A percentile compares a stretch with the other conserved stretches of the same genome.
Evolutionary conservation across 1,140 invertebrate genomes (phyloP).

Genomic region (Heliconius congener): DNA sequence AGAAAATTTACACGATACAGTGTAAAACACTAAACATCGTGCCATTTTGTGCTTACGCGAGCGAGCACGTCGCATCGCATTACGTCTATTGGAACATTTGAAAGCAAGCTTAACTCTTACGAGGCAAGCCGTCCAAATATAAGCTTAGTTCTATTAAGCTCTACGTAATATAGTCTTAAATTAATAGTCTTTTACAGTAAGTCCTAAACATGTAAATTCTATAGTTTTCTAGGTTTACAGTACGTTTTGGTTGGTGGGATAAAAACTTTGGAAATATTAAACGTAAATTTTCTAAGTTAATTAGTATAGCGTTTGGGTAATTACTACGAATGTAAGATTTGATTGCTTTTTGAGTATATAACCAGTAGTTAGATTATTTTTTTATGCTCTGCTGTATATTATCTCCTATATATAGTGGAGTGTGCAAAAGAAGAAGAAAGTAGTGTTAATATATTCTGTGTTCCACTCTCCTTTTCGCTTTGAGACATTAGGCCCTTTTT

Average conservation of each 20-base stretch:
- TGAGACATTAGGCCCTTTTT: too few relatives aligned
- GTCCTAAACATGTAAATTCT: not conserved
- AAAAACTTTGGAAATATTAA: not conserved
- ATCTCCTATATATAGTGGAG: too few relatives aligned
- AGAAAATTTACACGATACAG: not conserved
- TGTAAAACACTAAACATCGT: not conserved
- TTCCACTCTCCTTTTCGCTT: too few relatives aligned
- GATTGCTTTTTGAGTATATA: too few relatives aligned
- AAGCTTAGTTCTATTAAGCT: not conserved
- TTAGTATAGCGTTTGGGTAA: not conserved
- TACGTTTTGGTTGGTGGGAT: not conserved
- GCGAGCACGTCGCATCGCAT: conserved; percentile 8
- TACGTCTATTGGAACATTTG: conserved; percentile 14
- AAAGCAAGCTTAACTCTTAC: conserved; percentile 12
- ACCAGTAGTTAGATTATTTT: too few relatives aligned
- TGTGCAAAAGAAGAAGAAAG: too few relatives aligned
- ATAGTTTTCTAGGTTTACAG: not conserved
- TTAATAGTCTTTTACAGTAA: not conserved
- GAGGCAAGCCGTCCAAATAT: conserved; percentile 6
- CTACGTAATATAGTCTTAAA: not conserved
- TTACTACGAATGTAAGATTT: not conserved
- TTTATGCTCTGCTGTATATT: too few relatives aligned
- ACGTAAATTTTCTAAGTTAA: not conserved
- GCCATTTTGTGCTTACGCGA: not conserved
- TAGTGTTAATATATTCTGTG: too few relatives aligned